Evolutionary conservation across 2,888 invertebrate species (phyloP).

Genomic region (Trilocha varians): DNA sequence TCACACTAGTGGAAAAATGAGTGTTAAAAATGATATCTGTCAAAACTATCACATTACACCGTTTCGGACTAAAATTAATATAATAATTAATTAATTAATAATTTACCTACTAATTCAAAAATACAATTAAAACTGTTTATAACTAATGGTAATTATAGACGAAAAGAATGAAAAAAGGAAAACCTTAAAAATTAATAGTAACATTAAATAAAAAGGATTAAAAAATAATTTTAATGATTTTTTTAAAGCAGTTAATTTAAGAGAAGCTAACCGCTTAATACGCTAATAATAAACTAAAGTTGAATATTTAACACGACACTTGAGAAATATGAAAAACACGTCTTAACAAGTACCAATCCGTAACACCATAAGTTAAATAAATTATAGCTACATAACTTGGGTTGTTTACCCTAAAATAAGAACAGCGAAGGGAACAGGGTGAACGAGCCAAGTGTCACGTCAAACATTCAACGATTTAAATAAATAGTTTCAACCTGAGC

Average conservation of each 20-base stretch:
- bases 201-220: slow-evolving; percentile 59
- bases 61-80: background rate
- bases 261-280: slow-evolving; percentile 23
- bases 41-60: background rate
- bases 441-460: no score
- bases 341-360: no score
- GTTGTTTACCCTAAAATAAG: no score
- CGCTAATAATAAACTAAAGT: no score
- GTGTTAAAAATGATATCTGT: slow-evolving; percentile 1
- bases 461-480: slow-evolving; percentile 7
- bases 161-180: slow-evolving; percentile 30
- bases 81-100: slow-evolving; percentile 1
- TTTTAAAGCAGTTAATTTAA: slow-evolving; percentile 22
- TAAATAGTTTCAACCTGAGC: slow-evolving; percentile 5
- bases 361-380: no score
- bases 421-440: no score
- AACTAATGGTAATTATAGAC: slow-evolving; percentile 61
- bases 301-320: no score
- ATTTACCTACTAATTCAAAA: slow-evolving; percentile 1
- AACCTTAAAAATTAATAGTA: slow-evolving; percentile 64
- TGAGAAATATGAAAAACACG: no score
- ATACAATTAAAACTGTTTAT: slow-evolving; percentile 9
- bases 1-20: background rate
- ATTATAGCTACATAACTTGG: no score
- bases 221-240: slow-evolving; percentile 24